Percentiles rank a stretch among this genome's conserved stretches.
phyloP scores from a whole-genome alignment of 2,888 invertebrate genomes.

The Ennomos erosarius region DNA sequence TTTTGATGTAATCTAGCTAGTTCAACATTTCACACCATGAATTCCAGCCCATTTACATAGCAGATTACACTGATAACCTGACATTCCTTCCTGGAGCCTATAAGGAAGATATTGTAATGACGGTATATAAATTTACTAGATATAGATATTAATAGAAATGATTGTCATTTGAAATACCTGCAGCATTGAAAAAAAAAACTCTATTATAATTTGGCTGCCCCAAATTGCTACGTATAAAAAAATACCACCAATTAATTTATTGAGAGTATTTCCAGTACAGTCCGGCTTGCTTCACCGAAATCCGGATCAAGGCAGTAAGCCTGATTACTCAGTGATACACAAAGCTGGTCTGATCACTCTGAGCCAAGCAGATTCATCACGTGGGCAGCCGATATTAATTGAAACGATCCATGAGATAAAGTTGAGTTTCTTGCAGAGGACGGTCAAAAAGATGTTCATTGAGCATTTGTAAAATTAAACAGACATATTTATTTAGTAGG shows the following conservation, averaged over 20 bases:
- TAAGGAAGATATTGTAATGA: too few relatives aligned
- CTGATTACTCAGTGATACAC: conserved; percentile 65
- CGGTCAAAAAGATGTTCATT: too few relatives aligned
- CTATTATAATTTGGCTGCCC: neutral
- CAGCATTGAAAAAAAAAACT: neutral
- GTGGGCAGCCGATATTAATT: conserved; percentile 18
- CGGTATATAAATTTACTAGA: too few relatives aligned
- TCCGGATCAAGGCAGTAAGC: conserved; percentile 48
- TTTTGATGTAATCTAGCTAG: too few relatives aligned
- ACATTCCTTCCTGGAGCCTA: too few relatives aligned
- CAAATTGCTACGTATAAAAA: neutral
- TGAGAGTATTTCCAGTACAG: conserved; percentile 17
- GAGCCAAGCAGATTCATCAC: conserved; percentile 41
- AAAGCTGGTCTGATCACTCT: conserved; percentile 60
- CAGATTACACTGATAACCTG: too few relatives aligned
- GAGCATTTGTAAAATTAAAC: neutral
- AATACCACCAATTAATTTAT: conserved; percentile 28
- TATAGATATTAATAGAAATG: too few relatives aligned
- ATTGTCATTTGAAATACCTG: too few relatives aligned
- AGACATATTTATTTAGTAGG: neutral
- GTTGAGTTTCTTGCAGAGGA: conserved; percentile 7
- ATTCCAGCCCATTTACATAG: too few relatives aligned
- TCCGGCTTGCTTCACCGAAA: conserved; percentile 34
- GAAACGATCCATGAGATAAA: conserved; percentile 14
- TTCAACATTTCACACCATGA: too few relatives aligned